Base-by-base conservation (phyloP, 2,797 vertebrate species). In the Salarias fasciatus region DNA sequence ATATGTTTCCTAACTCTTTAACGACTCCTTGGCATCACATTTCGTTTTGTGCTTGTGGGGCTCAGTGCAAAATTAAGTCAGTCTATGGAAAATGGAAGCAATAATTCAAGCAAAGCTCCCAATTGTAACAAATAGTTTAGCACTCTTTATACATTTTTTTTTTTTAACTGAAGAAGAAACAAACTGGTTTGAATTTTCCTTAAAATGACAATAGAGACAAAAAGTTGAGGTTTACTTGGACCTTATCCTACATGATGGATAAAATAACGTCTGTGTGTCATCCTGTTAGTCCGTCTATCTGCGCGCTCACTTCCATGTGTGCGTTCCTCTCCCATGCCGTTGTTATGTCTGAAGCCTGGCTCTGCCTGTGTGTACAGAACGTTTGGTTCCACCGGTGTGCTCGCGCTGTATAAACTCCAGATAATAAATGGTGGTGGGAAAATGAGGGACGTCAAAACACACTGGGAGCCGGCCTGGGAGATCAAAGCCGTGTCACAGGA, bases 371-470 rank as follows among this genome's bases (percentile, higher is more conserved):
- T 60, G 55, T 44, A 52, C 57, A 65, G 71, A 75, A 77, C 53
- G 29, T 50, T 60, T 42, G 67, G 76, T 79, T 80, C 79, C 72
- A 49, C 55, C 11, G 14, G 45, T 65, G 64, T 75, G 77, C 69
- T 56, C 24, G 45, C 69, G 63, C 70, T 79, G 76, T 76, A 63
- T 69, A 75, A 86, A 83, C 83, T 78, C 58, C 75, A 79, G 77
- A 84, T 85, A 87, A 80, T 64, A 80, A 84, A 85, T 72, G 63
- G 38, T 53, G 60, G 53, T 80, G 82, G 60, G 77, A 86, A 82
- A 86, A 68, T 77, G 75, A 75, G 83, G 74, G 72, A 75, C 28
- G 70, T 82, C 77, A 88, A 86, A 88, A 82, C 86, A 89, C 72
- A 59, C 33, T 15, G 46, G 57, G 69, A 63, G 54, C 40, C 43